Evolutionary conservation across 2,888 invertebrate species (phyloP), one percentile per base, ranked within the genome.

Genomic region (Prosapia bicincta): DNA sequence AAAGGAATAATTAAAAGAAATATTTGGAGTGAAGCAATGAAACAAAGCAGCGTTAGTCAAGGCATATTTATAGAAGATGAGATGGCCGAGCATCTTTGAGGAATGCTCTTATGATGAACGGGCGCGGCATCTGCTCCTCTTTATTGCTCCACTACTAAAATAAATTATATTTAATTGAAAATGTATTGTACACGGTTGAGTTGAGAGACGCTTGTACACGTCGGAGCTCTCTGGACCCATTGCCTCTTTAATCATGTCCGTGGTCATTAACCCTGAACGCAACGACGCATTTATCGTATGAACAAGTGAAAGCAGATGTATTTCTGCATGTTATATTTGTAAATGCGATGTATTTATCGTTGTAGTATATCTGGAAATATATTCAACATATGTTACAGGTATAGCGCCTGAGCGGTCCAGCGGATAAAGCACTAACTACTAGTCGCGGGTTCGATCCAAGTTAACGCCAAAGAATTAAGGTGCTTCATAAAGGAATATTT

Each of bases 151-250:
- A 23, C 28, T 67, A 28, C 66, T 73, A 43, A 73, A 68, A 73
- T 73, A 73, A 73, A 73, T 73, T 73, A 73, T 73, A 73, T 73
- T 73, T 73, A 73, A 73, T 73, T 73, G 73, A 73, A 73, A 67
- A 73, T 73, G 67, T 73, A 69, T 73, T 43, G 54, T 54, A 54
- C 20, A 54, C 54, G 20, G 20, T 54, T 20, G 20, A 54, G 54
- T 20, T 54, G 54, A n/a, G 54, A 54, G 54, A n/a, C 20, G 54
- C 20, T 20, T 54, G 54, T 54, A 54, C n/a, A 3, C 54, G 54
- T 20, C 38, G 9, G 38, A 38, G 9, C 38, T 38, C 13, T 38
- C 38, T 38, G 38, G 38, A 54, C 5, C 54, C 54, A 20, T 20
- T 5, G 20, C 54, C 54, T 54, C 54, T 9, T 54, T 54, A 54